Base-by-base conservation (phyloP, 2,888 invertebrate genomes). In the Epinotia nisella region DNA sequence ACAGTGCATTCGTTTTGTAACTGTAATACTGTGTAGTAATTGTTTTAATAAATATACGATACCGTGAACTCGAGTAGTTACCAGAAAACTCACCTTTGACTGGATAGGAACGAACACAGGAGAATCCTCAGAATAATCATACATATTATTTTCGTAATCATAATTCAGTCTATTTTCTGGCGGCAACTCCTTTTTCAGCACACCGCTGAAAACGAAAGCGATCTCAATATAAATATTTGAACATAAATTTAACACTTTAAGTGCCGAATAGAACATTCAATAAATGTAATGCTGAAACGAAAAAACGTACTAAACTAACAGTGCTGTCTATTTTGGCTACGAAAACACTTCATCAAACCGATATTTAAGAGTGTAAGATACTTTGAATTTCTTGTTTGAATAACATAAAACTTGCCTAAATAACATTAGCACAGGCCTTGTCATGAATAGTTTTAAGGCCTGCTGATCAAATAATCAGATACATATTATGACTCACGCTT, bases 81-180 rank as follows among this genome's bases (percentile, higher is more conserved):
- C 5, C 13, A 58, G 1, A 35, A 29, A 24, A 79, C 88, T 87
- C 77, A 93, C 93, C 88, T 85, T 89, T 70, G 93, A 91, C 81
- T 90, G 85, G 71, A 93, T 92, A 7, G 93, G 81, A n/a, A 81
- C 83, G 79, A 93, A 93, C 76, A 82, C 85, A 53, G 86, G 86
- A 58, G 75, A 75, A 41, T 74, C 59, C 17, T 73, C 79, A 29
- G 78, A 58, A 51, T 78, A 78, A 65, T 70, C 74, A 69, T 80
- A 80, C 29, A 67, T 75, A 78, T 78, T 80, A 76, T 75, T 80
- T 45, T 73, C 68, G 73, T 83, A 85, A 85, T 83, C 87, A 83
- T 82, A 71, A 77, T 79, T 79, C 15, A 60, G 78, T 85, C 79
- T 83, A 82, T 78, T 79, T 45, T 79, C 78, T 71, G 83, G 82